A percentile compares a stretch with the other conserved stretches of the same genome.
Conservation (phyloP, 2,888 invertebrate genomes). For the Drosophila emarginata region DNA sequence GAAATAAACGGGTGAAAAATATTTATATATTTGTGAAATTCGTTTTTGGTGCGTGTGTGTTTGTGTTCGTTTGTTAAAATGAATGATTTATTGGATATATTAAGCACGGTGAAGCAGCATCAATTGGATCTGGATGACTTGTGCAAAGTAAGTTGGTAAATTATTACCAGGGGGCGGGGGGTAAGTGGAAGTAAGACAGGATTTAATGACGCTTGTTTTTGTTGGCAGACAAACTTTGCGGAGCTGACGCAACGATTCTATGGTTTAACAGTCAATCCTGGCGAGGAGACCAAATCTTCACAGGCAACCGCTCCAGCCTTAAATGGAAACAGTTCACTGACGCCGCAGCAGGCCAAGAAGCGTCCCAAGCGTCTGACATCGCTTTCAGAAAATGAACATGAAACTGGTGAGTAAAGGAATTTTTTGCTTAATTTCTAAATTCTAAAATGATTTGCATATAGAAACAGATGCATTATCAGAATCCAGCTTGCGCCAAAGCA, state of each 20-base stretch:
- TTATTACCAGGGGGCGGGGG: neutral
- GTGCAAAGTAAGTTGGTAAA: conserved; percentile 47
- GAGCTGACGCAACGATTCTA: conserved; percentile 57
- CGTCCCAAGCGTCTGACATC: conserved; percentile 73
- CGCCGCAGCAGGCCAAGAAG: conserved; percentile 80
- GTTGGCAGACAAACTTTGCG: conserved; percentile 47
- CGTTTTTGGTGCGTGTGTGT: conserved; percentile 12
- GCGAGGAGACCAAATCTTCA: conserved; percentile 20
- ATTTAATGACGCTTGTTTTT: conserved; percentile 8
- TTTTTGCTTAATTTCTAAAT: neutral
- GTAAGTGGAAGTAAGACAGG: neutral
- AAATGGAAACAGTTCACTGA: conserved; percentile 41
- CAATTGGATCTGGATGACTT: conserved; percentile 47
- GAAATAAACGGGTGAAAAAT: conserved; percentile 48
- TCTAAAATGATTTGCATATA: neutral
- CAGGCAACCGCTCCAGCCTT: conserved; percentile 13
- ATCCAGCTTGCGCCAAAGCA: conserved; percentile 25
- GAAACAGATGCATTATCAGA: neutral
- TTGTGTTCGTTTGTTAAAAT: conserved; percentile 44
- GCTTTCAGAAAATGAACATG: conserved; percentile 63
- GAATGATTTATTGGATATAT: conserved; percentile 69
- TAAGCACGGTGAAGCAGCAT: conserved; percentile 41
- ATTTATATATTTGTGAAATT: neutral
- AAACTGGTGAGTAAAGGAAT: conserved; percentile 37
- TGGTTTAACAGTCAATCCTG: conserved; percentile 26